Conservation (phyloP, 2,888 invertebrate species). For the Brachyptera putata region DNA sequence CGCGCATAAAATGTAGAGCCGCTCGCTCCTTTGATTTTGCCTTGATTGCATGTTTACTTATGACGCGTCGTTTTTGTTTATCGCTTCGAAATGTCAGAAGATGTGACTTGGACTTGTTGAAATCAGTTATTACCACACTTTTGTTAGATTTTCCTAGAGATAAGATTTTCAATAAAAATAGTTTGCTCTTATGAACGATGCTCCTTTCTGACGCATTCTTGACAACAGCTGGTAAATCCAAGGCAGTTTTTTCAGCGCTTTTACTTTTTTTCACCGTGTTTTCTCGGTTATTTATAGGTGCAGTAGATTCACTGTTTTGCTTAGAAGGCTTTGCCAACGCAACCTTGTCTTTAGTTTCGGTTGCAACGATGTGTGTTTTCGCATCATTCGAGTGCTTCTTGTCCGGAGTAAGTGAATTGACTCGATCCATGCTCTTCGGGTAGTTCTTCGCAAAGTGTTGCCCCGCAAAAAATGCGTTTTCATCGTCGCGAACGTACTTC, state of each 20-base stretch:
- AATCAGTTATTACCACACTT: conserved; percentile 25
- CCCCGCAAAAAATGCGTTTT: conserved; percentile 54
- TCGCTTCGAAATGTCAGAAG: conserved; percentile 4
- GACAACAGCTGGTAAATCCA: not conserved
- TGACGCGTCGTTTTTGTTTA: not conserved
- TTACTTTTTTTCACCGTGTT: not conserved
- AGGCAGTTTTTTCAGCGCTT: not conserved
- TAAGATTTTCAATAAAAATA: not conserved
- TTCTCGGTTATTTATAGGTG: not conserved
- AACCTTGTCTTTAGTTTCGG: not conserved
- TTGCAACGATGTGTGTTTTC: not conserved
- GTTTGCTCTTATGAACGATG: not conserved
- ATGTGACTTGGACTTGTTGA: conserved; percentile 23
- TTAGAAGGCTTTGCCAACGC: not conserved
- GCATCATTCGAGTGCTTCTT: too few species aligned
- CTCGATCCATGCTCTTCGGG: conserved; percentile 45
- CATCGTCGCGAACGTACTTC: conserved; percentile 80
- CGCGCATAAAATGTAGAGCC: conserved; percentile 89
- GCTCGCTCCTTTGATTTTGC: conserved; percentile 68
- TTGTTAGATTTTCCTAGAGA: not conserved
- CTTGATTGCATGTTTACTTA: conserved; percentile 39
- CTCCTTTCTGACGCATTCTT: not conserved
- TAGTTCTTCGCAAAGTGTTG: conserved; percentile 68
- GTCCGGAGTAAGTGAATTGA: conserved; percentile 30
- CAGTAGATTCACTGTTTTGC: not conserved